Evolutionary conservation across 2,797 vertebrate genomes (phyloP).

Genomic region (Hylomyscus alleni): DNA sequence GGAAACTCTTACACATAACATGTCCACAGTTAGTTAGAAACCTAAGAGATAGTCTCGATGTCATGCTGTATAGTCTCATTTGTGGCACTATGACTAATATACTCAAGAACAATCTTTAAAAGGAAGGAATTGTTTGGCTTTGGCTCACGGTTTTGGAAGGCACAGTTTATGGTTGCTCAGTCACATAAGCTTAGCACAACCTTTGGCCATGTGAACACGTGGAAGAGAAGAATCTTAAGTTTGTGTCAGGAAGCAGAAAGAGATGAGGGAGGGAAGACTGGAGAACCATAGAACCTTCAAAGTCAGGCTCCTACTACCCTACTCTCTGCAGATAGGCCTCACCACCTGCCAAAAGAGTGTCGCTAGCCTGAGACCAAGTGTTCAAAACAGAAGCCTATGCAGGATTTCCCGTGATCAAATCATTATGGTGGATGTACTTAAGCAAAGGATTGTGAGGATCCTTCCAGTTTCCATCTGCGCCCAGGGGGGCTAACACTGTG

Average conservation of each 20-base stretch:
- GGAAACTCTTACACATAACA: too few species aligned
- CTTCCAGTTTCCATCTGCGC: too few species aligned
- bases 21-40: background rate
- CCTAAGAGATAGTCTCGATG: background rate
- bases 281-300: background rate
- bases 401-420: background rate
- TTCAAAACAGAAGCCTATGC: background rate
- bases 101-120: background rate
- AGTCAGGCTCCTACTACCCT: background rate
- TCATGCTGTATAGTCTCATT: background rate
- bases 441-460: background rate
- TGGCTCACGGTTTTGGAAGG: background rate
- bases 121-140: background rate
- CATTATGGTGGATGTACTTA: background rate
- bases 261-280: background rate
- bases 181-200: background rate
- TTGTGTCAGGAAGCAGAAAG: too few species aligned
- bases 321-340: too few species aligned
- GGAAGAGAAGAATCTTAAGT: background rate
- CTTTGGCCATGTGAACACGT: background rate
- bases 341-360: background rate
- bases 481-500: too few species aligned
- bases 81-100: background rate
- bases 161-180: background rate
- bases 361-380: background rate